A percentile compares a stretch with the other conserved stretches of the same genome.
Conservation (phyloP, 2,113 vertebrate species). For the Cebidichthys violaceus region DNA sequence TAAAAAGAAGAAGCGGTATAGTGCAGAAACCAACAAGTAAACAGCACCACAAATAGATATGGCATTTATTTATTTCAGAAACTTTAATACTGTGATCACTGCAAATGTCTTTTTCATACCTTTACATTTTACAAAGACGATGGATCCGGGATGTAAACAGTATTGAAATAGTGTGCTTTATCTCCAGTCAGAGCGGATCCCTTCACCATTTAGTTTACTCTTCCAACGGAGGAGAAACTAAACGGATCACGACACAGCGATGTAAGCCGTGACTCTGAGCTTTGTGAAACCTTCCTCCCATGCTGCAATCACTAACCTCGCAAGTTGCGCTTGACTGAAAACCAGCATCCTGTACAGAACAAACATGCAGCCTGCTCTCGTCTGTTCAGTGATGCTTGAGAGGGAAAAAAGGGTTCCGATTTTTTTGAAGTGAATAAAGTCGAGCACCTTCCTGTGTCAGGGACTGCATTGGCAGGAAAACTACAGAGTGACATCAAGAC, state of each 20-base stretch:
- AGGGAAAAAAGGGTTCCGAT: slow-evolving; percentile 9
- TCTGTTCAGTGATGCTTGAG: slow-evolving; percentile 38
- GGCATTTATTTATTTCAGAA: slow-evolving; percentile 84
- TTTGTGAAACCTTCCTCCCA: slow-evolving; percentile 18
- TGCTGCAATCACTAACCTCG: slow-evolving; percentile 41
- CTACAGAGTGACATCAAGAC: slow-evolving; percentile 56
- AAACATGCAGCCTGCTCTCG: slow-evolving; percentile 18
- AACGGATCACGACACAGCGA: slow-evolving; percentile 42
- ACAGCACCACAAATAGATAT: slow-evolving; percentile 52
- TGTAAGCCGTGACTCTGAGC: slow-evolving; percentile 7
- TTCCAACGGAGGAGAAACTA: slow-evolving; percentile 40
- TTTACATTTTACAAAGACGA: slow-evolving; percentile 85
- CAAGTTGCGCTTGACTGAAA: slow-evolving; percentile 15
- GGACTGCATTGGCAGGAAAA: slow-evolving; percentile 49
- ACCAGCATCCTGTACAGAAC: slow-evolving; percentile 12
- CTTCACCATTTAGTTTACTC: slow-evolving; percentile 32
- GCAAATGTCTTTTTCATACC: slow-evolving; percentile 82
- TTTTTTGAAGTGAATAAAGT: slow-evolving; percentile 36
- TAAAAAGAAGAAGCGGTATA: background rate
- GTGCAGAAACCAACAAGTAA: slow-evolving; percentile 26
- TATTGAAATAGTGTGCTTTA: slow-evolving; percentile 68
- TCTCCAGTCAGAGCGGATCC: slow-evolving; percentile 47
- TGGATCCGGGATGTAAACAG: slow-evolving; percentile 83
- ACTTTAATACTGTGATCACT: slow-evolving; percentile 84
- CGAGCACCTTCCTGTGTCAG: slow-evolving; percentile 49